Conservation (phyloP, 2,797 vertebrate genomes). For the Masticophis lateralis region DNA sequence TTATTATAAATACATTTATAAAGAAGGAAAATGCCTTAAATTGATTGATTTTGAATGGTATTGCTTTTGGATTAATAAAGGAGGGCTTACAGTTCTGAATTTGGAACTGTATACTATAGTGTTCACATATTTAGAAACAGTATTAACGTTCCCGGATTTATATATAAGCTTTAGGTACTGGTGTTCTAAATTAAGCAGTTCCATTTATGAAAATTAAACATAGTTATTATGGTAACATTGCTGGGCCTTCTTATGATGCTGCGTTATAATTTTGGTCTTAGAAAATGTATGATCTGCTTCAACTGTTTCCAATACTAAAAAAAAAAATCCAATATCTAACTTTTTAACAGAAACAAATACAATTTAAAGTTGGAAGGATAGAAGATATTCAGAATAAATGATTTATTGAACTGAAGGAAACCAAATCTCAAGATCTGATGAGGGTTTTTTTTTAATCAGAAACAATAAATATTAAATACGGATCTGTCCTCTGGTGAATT, state of each 20-base stretch:
- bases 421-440: not conserved
- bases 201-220: not conserved
- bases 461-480: not conserved
- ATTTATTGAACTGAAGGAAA: not conserved
- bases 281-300: not conserved
- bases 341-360: not conserved
- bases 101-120: not conserved
- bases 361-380: not conserved
- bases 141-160: not conserved
- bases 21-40: not conserved
- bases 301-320: not conserved
- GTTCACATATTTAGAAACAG: not conserved
- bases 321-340: not conserved
- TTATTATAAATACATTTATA: not conserved
- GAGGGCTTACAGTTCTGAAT: not conserved
- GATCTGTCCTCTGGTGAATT: not conserved
- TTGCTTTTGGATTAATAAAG: not conserved
- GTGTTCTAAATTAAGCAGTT: not conserved
- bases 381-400: not conserved
- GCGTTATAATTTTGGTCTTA: not conserved
- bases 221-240: not conserved
- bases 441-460: not conserved
- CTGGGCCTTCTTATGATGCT: not conserved
- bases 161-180: not conserved
- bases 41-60: not conserved